Base-by-base conservation (phyloP, 2,113 vertebrate species). In the Rhodinocichla rosea region DNA sequence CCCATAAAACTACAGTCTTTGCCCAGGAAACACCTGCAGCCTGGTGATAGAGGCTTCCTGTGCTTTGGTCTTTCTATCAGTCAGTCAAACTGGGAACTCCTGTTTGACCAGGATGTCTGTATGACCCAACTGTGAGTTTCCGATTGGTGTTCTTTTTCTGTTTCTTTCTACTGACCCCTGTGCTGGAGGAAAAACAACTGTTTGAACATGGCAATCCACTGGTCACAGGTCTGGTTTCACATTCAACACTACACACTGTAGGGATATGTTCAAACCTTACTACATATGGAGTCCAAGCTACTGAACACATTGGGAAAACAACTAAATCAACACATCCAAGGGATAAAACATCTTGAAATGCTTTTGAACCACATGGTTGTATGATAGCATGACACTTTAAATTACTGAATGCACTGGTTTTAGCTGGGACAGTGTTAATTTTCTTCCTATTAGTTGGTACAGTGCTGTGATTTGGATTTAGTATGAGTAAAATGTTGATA, bases 21-120 rank as follows among this genome's bases (percentile, higher is more conserved):
- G 35, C 24, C 87, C 82, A 85, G 87, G 95, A 95, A 96, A 88
- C 76, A 93, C 63, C 75, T 93, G 94, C 59, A 93, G 67, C 16
- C 50, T 73, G 71, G 71, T 69, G 88, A 94, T 39, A 83, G 0
- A 18, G 60, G 30, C 44, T 92, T 95, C 87, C 90, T 60, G 39
- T 64, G 60, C 75, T 83, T 90, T 79, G 67, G 67, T 81, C 49
- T 90, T 83, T 65, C 92, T 47, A 47, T 42, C 59, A 52, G 68
- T 50, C 75, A 60, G 47, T 49, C 68, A 90, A 74, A 75, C 15
- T 11, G 8, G 44, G 85, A 86, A 78, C 52, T 88, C 74, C 50
- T 91, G 20, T 62, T 83, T 78, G 69, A 77, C 63, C 27, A 15
- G 79, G 71, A 74, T 32, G 50, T 49, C 79, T 80, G 77, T 42